Conservation (phyloP, 2,797 vertebrate genomes). For the Uromys caudimaculatus region DNA sequence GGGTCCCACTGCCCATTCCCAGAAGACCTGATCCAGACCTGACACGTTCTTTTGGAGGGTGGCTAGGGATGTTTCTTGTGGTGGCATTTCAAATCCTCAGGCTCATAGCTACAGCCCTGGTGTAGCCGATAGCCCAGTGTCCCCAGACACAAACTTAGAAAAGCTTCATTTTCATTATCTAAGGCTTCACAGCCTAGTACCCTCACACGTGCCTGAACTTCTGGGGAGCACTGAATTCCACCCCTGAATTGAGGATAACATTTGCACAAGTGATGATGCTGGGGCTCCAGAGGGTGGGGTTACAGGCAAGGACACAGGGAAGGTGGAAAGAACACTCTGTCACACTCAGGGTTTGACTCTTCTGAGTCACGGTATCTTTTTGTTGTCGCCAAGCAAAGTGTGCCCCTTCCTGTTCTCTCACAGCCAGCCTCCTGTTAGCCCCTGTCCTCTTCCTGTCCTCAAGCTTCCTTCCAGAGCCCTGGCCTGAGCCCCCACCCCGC, state of each 20-base stretch:
- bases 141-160: background rate
- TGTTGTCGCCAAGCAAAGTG: background rate
- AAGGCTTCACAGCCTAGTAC: background rate
- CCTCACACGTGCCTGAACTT: background rate
- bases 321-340: background rate
- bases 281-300: accelerated
- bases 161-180: background rate
- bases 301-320: background rate
- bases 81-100: background rate
- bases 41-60: background rate
- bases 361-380: background rate
- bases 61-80: background rate
- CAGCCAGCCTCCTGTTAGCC: too few relatives aligned
- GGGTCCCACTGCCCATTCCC: background rate
- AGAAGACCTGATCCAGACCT: background rate
- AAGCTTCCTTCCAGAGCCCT: background rate
- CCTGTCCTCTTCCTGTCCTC: background rate
- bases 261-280: background rate
- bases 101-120: background rate
- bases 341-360: background rate
- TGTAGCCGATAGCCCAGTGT: background rate
- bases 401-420: background rate
- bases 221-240: background rate
- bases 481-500: background rate
- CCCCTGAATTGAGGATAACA: background rate